phyloP scores from a whole-genome alignment of 2,797 vertebrate species.

The Sphenopsis melanotis region DNA sequence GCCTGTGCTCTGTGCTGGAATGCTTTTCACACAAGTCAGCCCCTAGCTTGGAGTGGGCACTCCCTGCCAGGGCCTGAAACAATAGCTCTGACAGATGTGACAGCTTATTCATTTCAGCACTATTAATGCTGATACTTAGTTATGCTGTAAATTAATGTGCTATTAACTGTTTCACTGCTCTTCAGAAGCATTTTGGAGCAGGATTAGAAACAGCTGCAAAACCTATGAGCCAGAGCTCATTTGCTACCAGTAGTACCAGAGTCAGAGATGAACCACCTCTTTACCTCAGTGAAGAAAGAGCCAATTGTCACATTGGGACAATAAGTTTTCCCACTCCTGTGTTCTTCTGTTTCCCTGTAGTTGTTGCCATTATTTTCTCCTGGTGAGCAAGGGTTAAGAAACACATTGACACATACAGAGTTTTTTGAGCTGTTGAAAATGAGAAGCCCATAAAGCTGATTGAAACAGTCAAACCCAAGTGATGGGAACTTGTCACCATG shows the following conservation, averaged over 20 bases:
- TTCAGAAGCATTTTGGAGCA: not conserved
- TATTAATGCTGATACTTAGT: not conserved
- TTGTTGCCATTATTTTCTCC: not conserved
- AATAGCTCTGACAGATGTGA: not conserved
- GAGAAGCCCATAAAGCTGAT: not conserved
- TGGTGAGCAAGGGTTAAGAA: not conserved
- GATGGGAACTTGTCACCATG: not conserved
- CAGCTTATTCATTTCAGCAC: not conserved
- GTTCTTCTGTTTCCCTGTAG: not conserved
- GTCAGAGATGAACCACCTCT: not conserved
- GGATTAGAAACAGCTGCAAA: not conserved
- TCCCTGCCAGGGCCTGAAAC: not conserved
- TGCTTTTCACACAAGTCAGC: not conserved
- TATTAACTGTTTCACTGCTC: conserved; percentile 10
- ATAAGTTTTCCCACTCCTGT: not conserved
- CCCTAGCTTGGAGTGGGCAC: not conserved
- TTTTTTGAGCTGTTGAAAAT: not conserved
- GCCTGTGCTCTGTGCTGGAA: not conserved
- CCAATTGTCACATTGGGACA: not conserved
- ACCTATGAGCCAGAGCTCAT: not conserved
- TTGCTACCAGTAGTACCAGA: not conserved
- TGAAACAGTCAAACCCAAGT: not conserved
- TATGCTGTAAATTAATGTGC: not conserved
- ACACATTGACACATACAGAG: not conserved
- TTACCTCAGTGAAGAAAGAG: not conserved